These are phyloP conservation scores for Cyprinodon diabolis DNA, from an alignment of 2,797 vertebrate genomes.

Conservation along the genomic window DNA sequence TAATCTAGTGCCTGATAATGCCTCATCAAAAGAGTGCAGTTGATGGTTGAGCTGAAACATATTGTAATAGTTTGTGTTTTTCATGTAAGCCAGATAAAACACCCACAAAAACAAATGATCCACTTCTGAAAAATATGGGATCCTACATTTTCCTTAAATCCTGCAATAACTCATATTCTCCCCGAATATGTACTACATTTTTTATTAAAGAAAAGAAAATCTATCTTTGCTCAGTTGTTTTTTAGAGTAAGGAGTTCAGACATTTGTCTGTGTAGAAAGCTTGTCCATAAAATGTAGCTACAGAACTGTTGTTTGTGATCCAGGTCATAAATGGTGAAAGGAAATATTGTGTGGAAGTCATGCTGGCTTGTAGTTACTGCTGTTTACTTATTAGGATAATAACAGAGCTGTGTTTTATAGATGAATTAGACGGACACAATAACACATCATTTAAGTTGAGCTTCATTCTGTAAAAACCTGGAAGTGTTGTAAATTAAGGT, in stretches of 20 bases:
- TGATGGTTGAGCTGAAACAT: no score
- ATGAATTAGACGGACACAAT: background rate
- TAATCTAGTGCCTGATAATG: no score
- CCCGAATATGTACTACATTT: background rate
- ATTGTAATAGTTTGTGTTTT: no score
- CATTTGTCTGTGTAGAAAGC: background rate
- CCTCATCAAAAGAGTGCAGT: no score
- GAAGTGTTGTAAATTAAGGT: background rate
- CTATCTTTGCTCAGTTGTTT: background rate
- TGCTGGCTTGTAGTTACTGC: no score
- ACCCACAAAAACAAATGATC: no score
- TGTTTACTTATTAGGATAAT: no score
- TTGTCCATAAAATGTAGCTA: background rate
- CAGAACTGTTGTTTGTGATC: background rate
- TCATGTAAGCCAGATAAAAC: no score
- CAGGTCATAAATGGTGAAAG: background rate
- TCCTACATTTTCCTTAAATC: no score
- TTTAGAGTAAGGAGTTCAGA: background rate
- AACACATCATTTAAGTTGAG: background rate
- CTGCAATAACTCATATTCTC: no score
- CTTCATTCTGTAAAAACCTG: background rate
- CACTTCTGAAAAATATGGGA: no score
- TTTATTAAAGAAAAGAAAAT: background rate
- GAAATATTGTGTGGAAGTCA: no score
- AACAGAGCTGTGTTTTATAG: background rate